Evolutionary conservation across 2,888 invertebrate genomes (phyloP), one percentile per base, ranked within the genome.

Genomic region (Polia nebulosa): DNA sequence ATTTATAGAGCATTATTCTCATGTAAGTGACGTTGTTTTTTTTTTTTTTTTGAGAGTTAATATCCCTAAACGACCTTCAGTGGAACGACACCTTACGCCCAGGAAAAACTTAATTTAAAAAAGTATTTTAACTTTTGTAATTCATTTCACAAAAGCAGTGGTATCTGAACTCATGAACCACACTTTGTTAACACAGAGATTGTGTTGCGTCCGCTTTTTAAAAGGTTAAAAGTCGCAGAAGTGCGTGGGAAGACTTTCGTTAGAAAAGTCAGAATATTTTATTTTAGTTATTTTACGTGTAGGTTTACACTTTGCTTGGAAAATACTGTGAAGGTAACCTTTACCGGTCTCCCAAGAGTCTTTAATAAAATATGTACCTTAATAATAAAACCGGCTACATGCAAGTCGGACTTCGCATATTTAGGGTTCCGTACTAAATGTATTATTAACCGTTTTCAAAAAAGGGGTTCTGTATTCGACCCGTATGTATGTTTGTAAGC

Each of bases 211-310:
- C 36, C 15, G 8, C 36, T 60, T 60, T 39, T 53, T 13, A 11
- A 20, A 66, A 22, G 27, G 27, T 27, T 22, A 34, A 44, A 55
- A 27, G 55, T 55, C 56, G n/a, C 17, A 34, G 6, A 52, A 36
- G 0, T 69, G 44, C 44, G 56, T 66, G 22, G 69, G 56, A 36
- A 15, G 20, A 20, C 7, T 15, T 20, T 13, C 20, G 6, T 52
- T 44, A 11, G 13, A 41, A 17, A 51, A 13, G 17, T 41, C 9
- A 3, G 17, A 9, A 29, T 8, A 11, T 49, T 32, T 47, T 0
- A 49, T 49, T 17, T 8, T 34, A n/a, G n/a, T 29, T 49, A 2
- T 45, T 41, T 41, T 8, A 41, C 39, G 17, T 41, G 2, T 41
- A n/a, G 15, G n/a, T 39, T 39, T 39, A 41, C 39, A 41, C 39